A percentile compares a stretch with the other conserved stretches of the same genome.
Evolutionary conservation across 2,113 vertebrate species (phyloP).

Genomic region (Loxodonta africana): DNA sequence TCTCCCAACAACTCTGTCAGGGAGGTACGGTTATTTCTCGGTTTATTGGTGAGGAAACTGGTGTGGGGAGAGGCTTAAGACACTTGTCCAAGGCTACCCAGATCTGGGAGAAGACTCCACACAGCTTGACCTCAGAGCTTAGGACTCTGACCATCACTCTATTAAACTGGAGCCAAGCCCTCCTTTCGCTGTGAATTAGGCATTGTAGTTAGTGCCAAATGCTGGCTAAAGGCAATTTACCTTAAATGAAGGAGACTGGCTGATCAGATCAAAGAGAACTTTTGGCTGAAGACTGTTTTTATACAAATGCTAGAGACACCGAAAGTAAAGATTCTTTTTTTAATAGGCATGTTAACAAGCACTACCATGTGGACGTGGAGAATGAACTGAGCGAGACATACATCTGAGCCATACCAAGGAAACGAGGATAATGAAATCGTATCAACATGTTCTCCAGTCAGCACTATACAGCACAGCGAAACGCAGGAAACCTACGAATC

Average conservation of each 20-base stretch:
- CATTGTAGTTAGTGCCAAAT: not conserved
- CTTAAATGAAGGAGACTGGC: not conserved
- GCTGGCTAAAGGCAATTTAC: not conserved
- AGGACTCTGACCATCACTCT: not conserved
- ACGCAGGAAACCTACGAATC: fast-evolving
- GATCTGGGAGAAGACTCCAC: not conserved
- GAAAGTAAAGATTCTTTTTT: not conserved
- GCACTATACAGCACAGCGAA: fast-evolving
- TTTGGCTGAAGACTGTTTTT: not conserved
- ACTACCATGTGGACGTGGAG: not conserved
- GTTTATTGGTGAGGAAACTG: not conserved
- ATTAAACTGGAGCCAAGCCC: not conserved
- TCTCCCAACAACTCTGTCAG: not conserved
- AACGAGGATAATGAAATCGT: slow-evolving; percentile 18
- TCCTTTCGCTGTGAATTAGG: not conserved
- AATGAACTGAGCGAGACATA: not conserved
- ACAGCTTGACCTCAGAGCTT: not conserved
- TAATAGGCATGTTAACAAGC: not conserved
- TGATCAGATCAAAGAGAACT: not conserved
- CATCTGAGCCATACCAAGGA: not conserved
- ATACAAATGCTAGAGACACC: not conserved
- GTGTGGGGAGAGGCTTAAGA: not conserved
- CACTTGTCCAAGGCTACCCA: too few species aligned
- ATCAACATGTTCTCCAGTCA: not conserved
- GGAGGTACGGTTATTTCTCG: not conserved